phyloP scores from a whole-genome alignment of 2,797 vertebrate species.

The Sphenopsis melanotis region DNA sequence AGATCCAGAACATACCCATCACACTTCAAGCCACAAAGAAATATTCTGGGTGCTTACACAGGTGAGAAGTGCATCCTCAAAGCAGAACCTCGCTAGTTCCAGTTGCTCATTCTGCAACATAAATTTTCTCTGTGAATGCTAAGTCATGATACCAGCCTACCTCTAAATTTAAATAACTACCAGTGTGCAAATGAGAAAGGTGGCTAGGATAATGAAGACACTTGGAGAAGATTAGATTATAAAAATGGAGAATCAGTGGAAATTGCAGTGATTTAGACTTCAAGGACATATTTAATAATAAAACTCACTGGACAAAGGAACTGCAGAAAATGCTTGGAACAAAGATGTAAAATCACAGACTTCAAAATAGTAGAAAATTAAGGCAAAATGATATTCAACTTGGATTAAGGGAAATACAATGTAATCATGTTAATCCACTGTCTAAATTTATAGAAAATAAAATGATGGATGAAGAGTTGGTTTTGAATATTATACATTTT shows the following conservation, averaged over 20 bases:
- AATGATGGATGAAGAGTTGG: neutral
- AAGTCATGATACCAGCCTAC: rapidly evolving
- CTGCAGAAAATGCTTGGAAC: neutral
- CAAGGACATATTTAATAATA: neutral
- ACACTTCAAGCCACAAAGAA: neutral
- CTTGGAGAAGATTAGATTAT: neutral
- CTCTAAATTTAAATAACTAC: neutral
- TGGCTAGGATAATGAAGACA: neutral
- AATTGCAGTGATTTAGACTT: neutral
- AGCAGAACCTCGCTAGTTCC: neutral
- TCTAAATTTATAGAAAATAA: neutral
- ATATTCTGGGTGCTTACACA: neutral
- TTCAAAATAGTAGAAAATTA: neutral
- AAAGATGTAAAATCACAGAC: neutral
- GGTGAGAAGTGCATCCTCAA: neutral
- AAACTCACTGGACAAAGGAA: neutral
- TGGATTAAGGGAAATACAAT: neutral
- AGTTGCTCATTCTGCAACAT: neutral
- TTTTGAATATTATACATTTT: neutral
- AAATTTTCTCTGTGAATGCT: neutral
- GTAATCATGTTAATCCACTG: neutral
- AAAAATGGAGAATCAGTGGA: neutral
- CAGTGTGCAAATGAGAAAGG: neutral
- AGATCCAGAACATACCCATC: neutral
- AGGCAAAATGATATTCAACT: neutral